Evolutionary conservation across 2,797 vertebrate species (phyloP).

Genomic region (Gadopsis bispinosus): DNA sequence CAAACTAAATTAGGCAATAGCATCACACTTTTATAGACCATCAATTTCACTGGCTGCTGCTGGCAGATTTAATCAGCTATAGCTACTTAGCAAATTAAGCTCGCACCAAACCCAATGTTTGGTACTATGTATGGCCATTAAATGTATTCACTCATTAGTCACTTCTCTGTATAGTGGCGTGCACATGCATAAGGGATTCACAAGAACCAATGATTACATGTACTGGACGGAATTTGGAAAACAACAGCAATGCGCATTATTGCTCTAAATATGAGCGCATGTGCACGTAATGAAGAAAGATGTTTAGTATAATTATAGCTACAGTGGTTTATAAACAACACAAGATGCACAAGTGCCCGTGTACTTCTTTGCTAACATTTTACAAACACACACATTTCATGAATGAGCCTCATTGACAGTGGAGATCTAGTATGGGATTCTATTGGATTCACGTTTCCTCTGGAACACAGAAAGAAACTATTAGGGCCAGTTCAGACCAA

Average conservation of each 20-base stretch:
- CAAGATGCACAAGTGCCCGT: too few species aligned
- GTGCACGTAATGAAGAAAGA: too few species aligned
- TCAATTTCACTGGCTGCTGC: neutral
- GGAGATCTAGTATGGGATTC: neutral
- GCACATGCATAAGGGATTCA: neutral
- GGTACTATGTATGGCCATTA: too few species aligned
- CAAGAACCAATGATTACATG: neutral
- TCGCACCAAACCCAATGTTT: too few species aligned
- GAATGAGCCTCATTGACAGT: neutral
- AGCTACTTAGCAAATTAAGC: too few species aligned
- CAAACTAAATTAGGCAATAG: neutral
- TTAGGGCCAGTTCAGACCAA: too few species aligned
- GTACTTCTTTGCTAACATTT: neutral
- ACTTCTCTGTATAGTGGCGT: neutral
- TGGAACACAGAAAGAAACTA: neutral
- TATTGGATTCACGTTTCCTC: too few species aligned
- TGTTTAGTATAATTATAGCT: too few species aligned
- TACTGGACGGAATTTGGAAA: neutral
- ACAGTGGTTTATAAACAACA: too few species aligned
- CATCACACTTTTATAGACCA: neutral
- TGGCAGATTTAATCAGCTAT: neutral
- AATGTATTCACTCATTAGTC: too few species aligned
- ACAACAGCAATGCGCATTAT: too few species aligned
- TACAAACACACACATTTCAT: conserved; percentile 11
- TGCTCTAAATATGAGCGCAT: neutral